Conservation (phyloP, 30 jellyfish, hydroid and myxozoan species). For the Hydractinia echinata region DNA sequence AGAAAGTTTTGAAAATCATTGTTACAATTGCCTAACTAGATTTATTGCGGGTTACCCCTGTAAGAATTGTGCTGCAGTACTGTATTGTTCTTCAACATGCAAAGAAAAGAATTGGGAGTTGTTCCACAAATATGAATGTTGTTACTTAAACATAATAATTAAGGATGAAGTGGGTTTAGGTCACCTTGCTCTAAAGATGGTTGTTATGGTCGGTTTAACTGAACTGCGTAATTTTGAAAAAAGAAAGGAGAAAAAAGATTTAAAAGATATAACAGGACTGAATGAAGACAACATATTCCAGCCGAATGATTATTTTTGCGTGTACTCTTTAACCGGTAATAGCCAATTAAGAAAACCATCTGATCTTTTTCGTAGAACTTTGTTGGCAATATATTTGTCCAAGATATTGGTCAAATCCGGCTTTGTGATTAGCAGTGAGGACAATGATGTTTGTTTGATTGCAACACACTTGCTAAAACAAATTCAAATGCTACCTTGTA, state of each 20-base stretch:
- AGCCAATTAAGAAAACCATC: slow-evolving; percentile 49
- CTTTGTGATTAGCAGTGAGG: slow-evolving; percentile 6
- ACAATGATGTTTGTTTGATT: slow-evolving; percentile 12
- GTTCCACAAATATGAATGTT: slow-evolving; percentile 60
- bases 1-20: slow-evolving; percentile 50
- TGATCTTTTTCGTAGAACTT: slow-evolving; percentile 63
- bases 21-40: slow-evolving; percentile 64
- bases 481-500: slow-evolving; percentile 91
- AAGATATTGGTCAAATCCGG: slow-evolving; percentile 26
- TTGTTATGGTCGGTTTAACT: slow-evolving; percentile 39
- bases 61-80: slow-evolving; percentile 46
- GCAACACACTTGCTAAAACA: slow-evolving; percentile 67
- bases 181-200: slow-evolving; percentile 65
- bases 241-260: background rate
- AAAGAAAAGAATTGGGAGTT: slow-evolving; percentile 38
- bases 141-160: slow-evolving; percentile 18
- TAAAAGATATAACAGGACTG: slow-evolving; percentile 8
- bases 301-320: slow-evolving; percentile 47
- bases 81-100: slow-evolving; percentile 55
- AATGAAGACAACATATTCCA: slow-evolving; percentile 36
- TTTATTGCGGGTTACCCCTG: slow-evolving; percentile 57
- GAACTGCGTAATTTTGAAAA: slow-evolving; percentile 19
- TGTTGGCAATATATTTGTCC: slow-evolving; percentile 52
- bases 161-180: slow-evolving; percentile 58
- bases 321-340: slow-evolving; percentile 55